These are phyloP conservation scores for Morpho achilles DNA, from an alignment of 2,888 invertebrate species.

Conservation along the genomic window DNA sequence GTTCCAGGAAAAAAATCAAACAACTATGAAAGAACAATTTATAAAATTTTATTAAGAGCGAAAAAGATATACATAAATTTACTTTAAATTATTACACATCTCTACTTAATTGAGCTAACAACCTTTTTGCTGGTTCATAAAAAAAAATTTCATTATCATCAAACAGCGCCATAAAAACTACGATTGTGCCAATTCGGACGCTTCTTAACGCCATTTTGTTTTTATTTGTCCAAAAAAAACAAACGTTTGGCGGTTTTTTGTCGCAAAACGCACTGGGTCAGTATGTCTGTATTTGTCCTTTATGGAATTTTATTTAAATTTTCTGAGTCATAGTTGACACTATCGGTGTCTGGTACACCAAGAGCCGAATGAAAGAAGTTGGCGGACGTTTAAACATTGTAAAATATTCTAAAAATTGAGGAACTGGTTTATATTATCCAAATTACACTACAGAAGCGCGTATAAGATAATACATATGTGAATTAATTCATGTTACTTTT, in stretches of 20 bases:
- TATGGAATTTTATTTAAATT: constrained; percentile 15
- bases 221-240: constrained; percentile 46
- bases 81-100: not conserved
- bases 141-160: constrained; percentile 47
- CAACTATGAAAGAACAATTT: no score
- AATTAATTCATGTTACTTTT: no score
- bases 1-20: no score
- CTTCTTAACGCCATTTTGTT: constrained; percentile 48
- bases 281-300: constrained; percentile 55
- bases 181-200: constrained; percentile 39
- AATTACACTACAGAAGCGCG: no score
- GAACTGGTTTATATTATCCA: no score
- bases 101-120: constrained; percentile 33
- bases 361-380: not conserved
- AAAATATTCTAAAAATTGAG: no score
- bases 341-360: constrained; percentile 1
- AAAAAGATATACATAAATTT: not conserved
- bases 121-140: constrained; percentile 34
- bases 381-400: no score
- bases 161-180: constrained; percentile 38
- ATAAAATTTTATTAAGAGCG: not conserved
- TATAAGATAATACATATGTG: no score
- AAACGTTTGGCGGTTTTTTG: constrained; percentile 27
- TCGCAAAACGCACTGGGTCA: constrained; percentile 55
- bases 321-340: constrained; percentile 14